Conservation (phyloP, 2,113 vertebrate species). For the Neogobius melanostomus region DNA sequence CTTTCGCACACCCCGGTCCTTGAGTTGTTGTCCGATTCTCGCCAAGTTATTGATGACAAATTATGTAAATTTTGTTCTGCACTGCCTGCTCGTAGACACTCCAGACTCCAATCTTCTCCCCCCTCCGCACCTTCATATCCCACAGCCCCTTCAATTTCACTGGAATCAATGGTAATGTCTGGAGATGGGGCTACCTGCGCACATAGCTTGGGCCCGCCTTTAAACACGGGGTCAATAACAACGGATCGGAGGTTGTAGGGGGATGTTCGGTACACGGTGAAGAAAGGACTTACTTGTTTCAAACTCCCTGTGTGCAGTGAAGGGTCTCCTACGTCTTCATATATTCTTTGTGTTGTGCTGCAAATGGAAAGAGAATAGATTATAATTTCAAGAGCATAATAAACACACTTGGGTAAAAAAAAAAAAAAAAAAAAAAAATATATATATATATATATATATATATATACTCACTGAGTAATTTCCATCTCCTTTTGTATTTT, state of each 20-base stretch:
- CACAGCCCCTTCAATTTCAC: slow-evolving; percentile 36
- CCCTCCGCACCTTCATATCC: slow-evolving; percentile 50
- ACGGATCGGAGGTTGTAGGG: slow-evolving; percentile 67
- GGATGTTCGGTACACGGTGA: slow-evolving; percentile 70
- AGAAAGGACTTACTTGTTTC: slow-evolving; percentile 80
- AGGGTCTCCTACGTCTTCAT: slow-evolving; percentile 58
- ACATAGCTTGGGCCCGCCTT: slow-evolving; percentile 46
- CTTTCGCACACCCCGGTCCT: slow-evolving; percentile 50
- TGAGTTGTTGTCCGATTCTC: slow-evolving; percentile 30
- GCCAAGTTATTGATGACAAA: slow-evolving; percentile 32
- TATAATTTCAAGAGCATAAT: not conserved
- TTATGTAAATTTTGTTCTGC: slow-evolving; percentile 13
- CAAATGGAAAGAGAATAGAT: slow-evolving; percentile 23
- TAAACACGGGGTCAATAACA: slow-evolving; percentile 56
- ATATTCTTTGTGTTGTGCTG: slow-evolving; percentile 62
- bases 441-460: not conserved
- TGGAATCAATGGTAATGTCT: slow-evolving; percentile 33
- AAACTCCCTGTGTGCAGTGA: slow-evolving; percentile 50
- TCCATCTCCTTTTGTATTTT: slow-evolving; percentile 77
- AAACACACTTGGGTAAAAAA: not conserved
- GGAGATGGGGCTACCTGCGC: slow-evolving; percentile 23
- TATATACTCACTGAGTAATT: slow-evolving; percentile 53
- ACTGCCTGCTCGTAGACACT: slow-evolving; percentile 42
- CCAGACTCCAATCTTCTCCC: slow-evolving; percentile 56
- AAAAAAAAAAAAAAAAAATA: too few relatives aligned